Evolutionary conservation across 1,140 invertebrate species (phyloP), one percentile per base, ranked within the genome.

Genomic region (Lordiphosa collinella): DNA sequence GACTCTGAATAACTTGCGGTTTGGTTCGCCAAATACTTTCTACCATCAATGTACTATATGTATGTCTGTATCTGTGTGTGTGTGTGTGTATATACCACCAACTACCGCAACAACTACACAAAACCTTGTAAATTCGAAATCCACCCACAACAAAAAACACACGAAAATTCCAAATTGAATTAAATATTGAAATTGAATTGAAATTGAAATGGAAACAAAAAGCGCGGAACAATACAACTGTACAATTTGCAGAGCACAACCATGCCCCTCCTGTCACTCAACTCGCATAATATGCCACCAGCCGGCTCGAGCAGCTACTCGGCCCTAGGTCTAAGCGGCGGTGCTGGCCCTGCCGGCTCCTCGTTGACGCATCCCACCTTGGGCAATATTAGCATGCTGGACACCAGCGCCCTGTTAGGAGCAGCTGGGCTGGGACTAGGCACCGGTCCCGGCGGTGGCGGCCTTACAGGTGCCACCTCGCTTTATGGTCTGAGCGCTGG

Each of bases 201-300:
- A 65, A 70, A 54, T 54, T 60, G 48, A 56, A 69, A 50, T 63
- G 53, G 59, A 76, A 66, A 48, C 50, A 43, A 70, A 76, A 64
- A 88, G 86, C 86, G 86, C 69, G 86, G 86, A 82, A 88, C 86
- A 88, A 88, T 88, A 88, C 86, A 88, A 88, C 82, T 88, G 78
- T 88, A 88, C 82, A 88, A 88, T 88, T 92, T 91, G 61, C 91
- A 92, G 89, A 92, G 91, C 89, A 91, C 90, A 89, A 92, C 91
- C 54, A 92, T 91, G 91, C 91, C 91, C 54, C 91, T 91, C 52
- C 89, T 92, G 49, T 92, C 91, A 59, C 88, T 92, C 48, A 90
- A 91, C 64, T 89, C 91, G 49, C 89, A 91, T 86, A 91, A 90
- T 40, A 89, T 91, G 60, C 88, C 86, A 61, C 76, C 88, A n/a